Percentiles rank a stretch among this genome's conserved stretches.
Conservation (phyloP, 2,888 invertebrate genomes). For the Notodonta dromedarius region DNA sequence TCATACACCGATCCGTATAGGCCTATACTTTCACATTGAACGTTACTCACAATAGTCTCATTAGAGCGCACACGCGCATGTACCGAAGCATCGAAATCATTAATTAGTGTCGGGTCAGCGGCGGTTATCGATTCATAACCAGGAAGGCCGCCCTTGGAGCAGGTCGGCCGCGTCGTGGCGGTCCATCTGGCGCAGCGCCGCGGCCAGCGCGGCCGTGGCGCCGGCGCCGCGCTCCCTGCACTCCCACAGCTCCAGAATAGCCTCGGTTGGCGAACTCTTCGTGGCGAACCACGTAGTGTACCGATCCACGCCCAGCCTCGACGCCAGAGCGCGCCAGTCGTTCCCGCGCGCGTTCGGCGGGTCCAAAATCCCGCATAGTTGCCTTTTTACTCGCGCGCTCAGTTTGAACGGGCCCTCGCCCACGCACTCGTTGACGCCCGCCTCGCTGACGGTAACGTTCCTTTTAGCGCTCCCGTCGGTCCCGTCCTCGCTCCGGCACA, state of each 20-base stretch:
- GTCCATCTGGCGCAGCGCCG: constrained; percentile 74
- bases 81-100: constrained; percentile 26
- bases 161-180: constrained; percentile 77
- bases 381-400: constrained; percentile 81
- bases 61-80: constrained; percentile 28
- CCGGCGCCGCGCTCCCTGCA: constrained; percentile 93
- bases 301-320: constrained; percentile 95
- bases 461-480: constrained; percentile 76
- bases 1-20: constrained; percentile 30
- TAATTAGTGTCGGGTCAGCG: constrained; percentile 38
- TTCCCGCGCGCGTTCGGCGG: constrained; percentile 96
- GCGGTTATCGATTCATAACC: constrained; percentile 69
- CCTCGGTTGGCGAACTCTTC: constrained; percentile 98
- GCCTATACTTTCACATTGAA: constrained; percentile 40
- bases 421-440: constrained; percentile 85
- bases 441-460: constrained; percentile 84
- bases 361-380: constrained; percentile 89
- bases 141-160: constrained; percentile 74
- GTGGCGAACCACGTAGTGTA: constrained; percentile 99
- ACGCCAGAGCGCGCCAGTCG: constrained; percentile 98
- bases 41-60: constrained; percentile 40
- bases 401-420: constrained; percentile 86
- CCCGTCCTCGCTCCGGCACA: constrained; percentile 77
- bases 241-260: constrained; percentile 98
- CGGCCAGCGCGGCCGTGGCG: constrained; percentile 89